Base-by-base conservation (phyloP, 2,797 vertebrate genomes). In the Garrulus glandarius region DNA sequence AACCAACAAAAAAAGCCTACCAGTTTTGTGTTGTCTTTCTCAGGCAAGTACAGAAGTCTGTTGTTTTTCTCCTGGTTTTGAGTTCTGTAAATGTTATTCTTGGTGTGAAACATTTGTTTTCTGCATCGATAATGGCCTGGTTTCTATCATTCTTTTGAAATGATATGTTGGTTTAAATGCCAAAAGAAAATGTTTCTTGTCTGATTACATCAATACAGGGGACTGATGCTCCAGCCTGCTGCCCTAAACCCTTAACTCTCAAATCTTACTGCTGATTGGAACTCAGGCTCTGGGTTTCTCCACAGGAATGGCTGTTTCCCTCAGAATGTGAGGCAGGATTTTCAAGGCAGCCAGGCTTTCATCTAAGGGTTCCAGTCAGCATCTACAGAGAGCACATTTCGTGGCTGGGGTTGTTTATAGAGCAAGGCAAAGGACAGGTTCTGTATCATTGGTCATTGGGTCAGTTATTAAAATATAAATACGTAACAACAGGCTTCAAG, bases 361-460 rank as follows among this genome's bases (percentile, higher is more conserved):
- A 60, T 47, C 23, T 39, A 46, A 30, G 32, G 34, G 8, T 26
- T 80, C 19, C 63, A 55, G 15, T 41, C 60, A 63, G 24, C 20
- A 15, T 6, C 63, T n/a, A 15, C 10, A n/a, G 1, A 24, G 11
- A 22, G 14, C 10, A 10, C 7, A 1, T 29, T 50, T 55, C 2
- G 1, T 24, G 8, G n/a, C 41, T 34, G 23, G 23, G 21, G 5
- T 13, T 83, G 68, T n/a, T n/a, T 7, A 29, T 13, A 50, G 78
- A 68, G 22, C 36, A 72, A 53, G 37, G 21, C 21, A 50, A 29
- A 74, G 16, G 10, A 36, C 11, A 29, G 34, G 6, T 50, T 52
- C 60, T 72, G 26, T 27, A 23, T 8, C 0, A 0, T 2, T n/a
- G 15, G 26, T 34, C 60, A 44, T 1, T 23, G 13, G 37, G 34